These are phyloP conservation scores for Leucophenga montana DNA, from an alignment of 2,888 invertebrate species.

Conservation along the genomic window DNA sequence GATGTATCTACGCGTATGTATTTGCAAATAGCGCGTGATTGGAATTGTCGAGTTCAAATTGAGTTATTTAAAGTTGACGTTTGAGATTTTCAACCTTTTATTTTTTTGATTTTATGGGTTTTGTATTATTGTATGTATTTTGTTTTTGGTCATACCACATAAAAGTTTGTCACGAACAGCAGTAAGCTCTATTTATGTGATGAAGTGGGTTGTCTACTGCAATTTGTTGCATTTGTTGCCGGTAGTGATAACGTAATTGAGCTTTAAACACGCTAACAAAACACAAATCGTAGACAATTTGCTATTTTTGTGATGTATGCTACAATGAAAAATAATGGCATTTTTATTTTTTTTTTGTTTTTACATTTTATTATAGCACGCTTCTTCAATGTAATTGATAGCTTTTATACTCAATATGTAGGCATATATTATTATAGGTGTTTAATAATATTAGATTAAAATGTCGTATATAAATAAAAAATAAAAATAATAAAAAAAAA, in stretches of 20 bases:
- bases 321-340: neutral
- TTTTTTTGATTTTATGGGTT: neutral
- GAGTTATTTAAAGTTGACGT: conserved; percentile 10
- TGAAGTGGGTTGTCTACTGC: neutral
- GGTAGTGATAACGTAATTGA: conserved; percentile 16
- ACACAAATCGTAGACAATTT: neutral
- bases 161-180: conserved; percentile 18
- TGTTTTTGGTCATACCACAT: conserved; percentile 2
- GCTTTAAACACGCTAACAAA: conserved; percentile 13
- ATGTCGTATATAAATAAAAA: neutral
- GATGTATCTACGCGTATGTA: neutral
- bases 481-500: neutral
- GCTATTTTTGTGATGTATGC: neutral
- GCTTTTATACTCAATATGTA: conserved; percentile 2
- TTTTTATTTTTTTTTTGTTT: no score
- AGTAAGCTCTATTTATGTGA: conserved; percentile 6
- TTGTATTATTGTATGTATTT: neutral
- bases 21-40: conserved; percentile 14
- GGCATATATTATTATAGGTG: conserved; percentile 21
- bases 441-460: conserved; percentile 15
- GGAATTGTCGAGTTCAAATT: conserved; percentile 3
- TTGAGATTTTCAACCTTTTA: neutral
- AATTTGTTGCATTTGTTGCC: conserved; percentile 2
- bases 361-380: conserved; percentile 4
- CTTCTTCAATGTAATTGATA: conserved; percentile 18